Base-by-base conservation (phyloP, 2,113 vertebrate genomes). In the Hypocryptadius cinnamomeus region DNA sequence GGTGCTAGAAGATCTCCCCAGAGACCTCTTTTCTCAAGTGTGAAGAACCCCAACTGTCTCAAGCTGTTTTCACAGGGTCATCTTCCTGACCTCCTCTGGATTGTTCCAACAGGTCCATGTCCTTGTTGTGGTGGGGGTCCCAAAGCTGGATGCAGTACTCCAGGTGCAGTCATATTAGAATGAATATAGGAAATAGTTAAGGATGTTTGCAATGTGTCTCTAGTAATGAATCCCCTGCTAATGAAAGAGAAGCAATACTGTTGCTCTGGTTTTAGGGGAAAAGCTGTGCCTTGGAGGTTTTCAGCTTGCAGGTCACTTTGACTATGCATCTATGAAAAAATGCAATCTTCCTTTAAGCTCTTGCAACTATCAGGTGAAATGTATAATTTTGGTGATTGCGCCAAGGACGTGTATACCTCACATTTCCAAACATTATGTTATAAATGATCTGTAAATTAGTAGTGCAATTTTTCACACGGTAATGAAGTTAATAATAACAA, bases 351-450 rank as follows among this genome's bases (percentile, higher is more conserved):
- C 56, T 84, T 68, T 60, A 80, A 74, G 11, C 4, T 56, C 24
- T 64, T 1, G 0, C 21, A 65, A 69, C 6, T 19, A 9, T 16
- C 13, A 54, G 6, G 7, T 33, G 16, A 81, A 59, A 81, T 1
- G 1, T 16, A 13, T 42, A 17, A 28, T 50, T 73, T 48, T 69
- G 13, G 20, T 1, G 0, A 35, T 64, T 79, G 12, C 7, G 61
- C 5, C n/a, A 56, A 6, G 40, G 47, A 59, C 18, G 3, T 2
- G 1, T 17, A 22, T n/a, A 37, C 2, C 5, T 61, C 59, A 73
- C 6, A 45, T 48, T 87, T 87, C 25, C 28, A 76, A 33, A 7
- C 3, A 33, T n/a, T 56, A 8, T 28, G 20, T 47, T 54, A 14
- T 27, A 91, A 68, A 47, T 39, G 0, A 69, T 51, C 25, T 48